phyloP scores from a whole-genome alignment of 1,140 invertebrate genomes.

The Heliconius hermathena region DNA sequence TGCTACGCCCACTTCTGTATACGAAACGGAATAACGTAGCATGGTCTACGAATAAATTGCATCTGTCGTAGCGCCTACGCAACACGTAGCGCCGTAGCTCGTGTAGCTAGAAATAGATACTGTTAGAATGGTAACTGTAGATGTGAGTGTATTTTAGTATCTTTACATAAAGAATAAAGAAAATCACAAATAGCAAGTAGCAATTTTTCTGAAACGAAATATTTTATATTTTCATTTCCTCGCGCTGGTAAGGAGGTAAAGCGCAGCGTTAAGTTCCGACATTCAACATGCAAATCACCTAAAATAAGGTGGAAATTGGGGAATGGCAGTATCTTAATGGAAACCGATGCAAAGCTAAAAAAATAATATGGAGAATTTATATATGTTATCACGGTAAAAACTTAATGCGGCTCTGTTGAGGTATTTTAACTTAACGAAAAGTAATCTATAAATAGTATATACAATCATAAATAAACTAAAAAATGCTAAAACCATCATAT shows the following conservation, averaged over 20 bases:
- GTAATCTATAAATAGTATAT: not conserved
- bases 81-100: conserved; percentile 18
- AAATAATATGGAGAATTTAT: too few relatives aligned
- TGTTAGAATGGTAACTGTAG: not conserved
- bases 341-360: too few relatives aligned
- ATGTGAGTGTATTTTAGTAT: not conserved
- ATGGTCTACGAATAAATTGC: conserved; percentile 27
- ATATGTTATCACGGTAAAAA: too few relatives aligned
- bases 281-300: too few relatives aligned
- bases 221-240: too few relatives aligned
- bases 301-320: too few relatives aligned
- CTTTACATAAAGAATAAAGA: not conserved
- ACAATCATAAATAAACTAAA: not conserved
- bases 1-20: conserved; percentile 13
- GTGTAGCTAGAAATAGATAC: not conserved
- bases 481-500: not conserved
- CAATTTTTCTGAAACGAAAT: too few relatives aligned
- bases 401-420: too few relatives aligned
- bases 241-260: too few relatives aligned
- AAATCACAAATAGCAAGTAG: not conserved
- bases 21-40: conserved; percentile 6
- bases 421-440: too few relatives aligned
- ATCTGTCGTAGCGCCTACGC: conserved; percentile 28
- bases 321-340: too few relatives aligned
- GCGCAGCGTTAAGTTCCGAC: too few relatives aligned